Conservation (phyloP, 2,113 vertebrate genomes). For the Lathamus discolor region DNA sequence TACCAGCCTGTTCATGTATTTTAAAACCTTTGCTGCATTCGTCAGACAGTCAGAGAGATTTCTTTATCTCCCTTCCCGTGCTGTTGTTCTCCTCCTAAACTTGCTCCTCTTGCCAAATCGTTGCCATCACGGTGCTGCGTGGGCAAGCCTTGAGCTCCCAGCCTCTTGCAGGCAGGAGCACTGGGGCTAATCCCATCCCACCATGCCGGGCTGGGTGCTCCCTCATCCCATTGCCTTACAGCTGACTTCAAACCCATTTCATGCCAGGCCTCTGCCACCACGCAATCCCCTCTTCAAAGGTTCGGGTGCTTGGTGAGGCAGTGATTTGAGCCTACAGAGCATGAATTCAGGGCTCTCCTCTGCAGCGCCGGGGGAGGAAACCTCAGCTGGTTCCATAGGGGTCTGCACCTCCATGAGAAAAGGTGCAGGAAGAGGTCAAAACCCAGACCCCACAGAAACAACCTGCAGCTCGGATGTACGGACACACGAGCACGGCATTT, state of each 20-base stretch:
- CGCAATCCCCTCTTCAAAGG: neutral
- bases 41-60: neutral
- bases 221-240: neutral
- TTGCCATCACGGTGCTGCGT: neutral
- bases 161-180: neutral
- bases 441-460: neutral
- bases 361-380: neutral
- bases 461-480: neutral
- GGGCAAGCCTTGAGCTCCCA: neutral
- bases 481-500: accelerated
- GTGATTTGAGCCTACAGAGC: neutral
- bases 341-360: neutral
- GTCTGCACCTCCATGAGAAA: neutral
- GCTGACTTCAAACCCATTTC: constrained; percentile 1
- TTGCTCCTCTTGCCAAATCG: neutral
- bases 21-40: neutral
- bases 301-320: neutral
- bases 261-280: neutral
- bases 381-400: accelerated
- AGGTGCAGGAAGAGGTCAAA: neutral
- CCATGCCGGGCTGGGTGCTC: neutral
- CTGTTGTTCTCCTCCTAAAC: neutral
- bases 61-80: neutral
- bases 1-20: neutral
- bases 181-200: neutral